Conservation (phyloP, 2,888 invertebrate species). For the Aspidiotus rigidus region DNA sequence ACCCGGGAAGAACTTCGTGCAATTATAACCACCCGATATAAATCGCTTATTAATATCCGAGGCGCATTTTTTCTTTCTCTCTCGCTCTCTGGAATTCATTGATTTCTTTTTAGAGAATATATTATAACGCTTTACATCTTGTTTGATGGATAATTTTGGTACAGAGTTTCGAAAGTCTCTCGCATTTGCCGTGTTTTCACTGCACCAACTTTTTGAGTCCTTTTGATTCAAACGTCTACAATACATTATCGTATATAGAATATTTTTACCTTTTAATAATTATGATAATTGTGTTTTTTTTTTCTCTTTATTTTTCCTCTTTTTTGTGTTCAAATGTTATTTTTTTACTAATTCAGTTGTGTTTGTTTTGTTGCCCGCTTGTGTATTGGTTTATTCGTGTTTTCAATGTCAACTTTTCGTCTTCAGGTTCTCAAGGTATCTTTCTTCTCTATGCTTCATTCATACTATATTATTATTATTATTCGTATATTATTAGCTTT, state of each 20-base stretch:
- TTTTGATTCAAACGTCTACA: too few relatives aligned
- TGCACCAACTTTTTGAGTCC: too few relatives aligned
- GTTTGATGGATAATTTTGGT: too few relatives aligned
- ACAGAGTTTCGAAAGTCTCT: too few relatives aligned
- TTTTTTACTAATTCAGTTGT: slow-evolving; percentile 30
- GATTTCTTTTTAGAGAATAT: too few relatives aligned
- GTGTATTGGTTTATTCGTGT: slow-evolving; percentile 31
- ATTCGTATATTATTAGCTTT: background rate
- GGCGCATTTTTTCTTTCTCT: too few relatives aligned
- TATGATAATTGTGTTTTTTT: background rate
- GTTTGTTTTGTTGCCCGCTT: slow-evolving; percentile 31
- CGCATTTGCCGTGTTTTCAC: too few relatives aligned
- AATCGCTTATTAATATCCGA: too few relatives aligned
- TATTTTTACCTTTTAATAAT: slow-evolving; percentile 7
- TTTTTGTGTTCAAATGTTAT: slow-evolving; percentile 21
- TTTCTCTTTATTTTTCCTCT: background rate
- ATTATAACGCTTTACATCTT: too few relatives aligned
- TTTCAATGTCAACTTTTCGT: slow-evolving; percentile 28
- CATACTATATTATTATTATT: background rate
- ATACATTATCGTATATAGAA: background rate
- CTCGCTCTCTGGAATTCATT: too few relatives aligned
- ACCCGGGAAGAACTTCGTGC: too few relatives aligned
- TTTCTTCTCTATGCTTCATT: slow-evolving; percentile 25
- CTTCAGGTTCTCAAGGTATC: slow-evolving; percentile 33
- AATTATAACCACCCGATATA: too few relatives aligned